Conservation (phyloP, 2,888 invertebrate species). For the Caenorhabditis sp. region DNA sequence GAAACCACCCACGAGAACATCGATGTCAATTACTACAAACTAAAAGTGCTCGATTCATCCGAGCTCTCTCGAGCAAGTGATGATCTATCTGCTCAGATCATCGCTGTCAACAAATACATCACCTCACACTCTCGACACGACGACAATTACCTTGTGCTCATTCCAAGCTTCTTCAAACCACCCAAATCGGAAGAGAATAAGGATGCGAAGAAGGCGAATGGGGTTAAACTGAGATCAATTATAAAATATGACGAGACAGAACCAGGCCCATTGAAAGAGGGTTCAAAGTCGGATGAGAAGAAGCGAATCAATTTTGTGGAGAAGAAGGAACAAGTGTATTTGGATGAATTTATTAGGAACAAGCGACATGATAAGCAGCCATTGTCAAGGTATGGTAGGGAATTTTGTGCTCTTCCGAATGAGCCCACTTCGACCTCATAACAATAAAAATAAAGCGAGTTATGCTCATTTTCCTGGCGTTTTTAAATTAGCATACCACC, state of each 20-base stretch:
- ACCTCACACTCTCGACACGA: conserved; percentile 15
- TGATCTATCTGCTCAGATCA: conserved; percentile 18
- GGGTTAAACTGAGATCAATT: too few relatives aligned
- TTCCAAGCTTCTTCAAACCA: conserved; percentile 23
- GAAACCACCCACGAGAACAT: conserved; percentile 18
- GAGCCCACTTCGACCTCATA: too few relatives aligned
- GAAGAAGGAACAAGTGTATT: conserved; percentile 56
- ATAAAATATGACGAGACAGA: too few relatives aligned
- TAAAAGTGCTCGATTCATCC: conserved; percentile 26
- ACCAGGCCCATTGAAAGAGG: too few relatives aligned
- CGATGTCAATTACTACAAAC: conserved; percentile 45
- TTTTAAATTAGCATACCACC: too few relatives aligned
- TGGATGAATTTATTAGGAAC: conserved; percentile 67
- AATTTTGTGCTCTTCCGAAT: too few relatives aligned
- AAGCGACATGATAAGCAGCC: conserved; percentile 54
- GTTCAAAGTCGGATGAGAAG: too few relatives aligned
- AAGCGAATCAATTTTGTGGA: conserved; percentile 65
- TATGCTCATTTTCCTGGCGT: too few relatives aligned
- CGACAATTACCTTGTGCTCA: conserved; percentile 33
- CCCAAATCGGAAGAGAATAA: too few relatives aligned
- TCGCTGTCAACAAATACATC: conserved; percentile 19
- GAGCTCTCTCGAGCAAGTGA: conserved; percentile 26
- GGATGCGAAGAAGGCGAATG: too few relatives aligned
- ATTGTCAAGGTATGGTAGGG: conserved; percentile 39
- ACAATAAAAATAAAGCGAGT: too few relatives aligned